Base-by-base conservation (phyloP, 2,888 invertebrate genomes). In the Pristionchus mayeri region DNA sequence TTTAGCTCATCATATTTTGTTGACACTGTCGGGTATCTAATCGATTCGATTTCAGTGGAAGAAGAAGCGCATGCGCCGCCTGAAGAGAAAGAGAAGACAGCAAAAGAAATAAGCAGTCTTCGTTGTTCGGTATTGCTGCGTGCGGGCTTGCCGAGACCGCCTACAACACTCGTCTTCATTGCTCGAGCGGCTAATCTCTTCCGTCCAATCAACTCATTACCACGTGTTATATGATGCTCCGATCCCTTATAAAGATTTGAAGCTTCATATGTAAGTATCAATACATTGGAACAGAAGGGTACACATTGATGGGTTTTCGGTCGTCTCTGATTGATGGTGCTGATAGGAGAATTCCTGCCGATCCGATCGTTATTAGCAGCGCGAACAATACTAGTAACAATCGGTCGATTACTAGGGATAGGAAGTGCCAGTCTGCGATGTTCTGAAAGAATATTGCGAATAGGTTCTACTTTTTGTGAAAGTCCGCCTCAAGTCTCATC, bases 41-140 rank as follows among this genome's bases (percentile, higher is more conserved):
- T 83, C 21, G 60, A 52, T 63, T 52, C 60, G n/a, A 67, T 87
- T 88, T 86, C 86, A 92, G 91, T 92, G 91, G 92, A 88, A 89
- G 84, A 92, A 92, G 90, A 92, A 92, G 90, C 90, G 92, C 86
- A 92, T 92, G 92, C 91, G 92, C 85, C 90, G 92, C 88, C 88
- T 92, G 90, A 92, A 92, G 92, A 90, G 92, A 85, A 92, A 92
- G 90, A 90, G 92, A 86, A 90, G 92, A 90, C 91, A 91, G 88
- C 87, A 88, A 85, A 90, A 90, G 90, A 90, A 90, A 89, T 90
- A 90, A 83, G 86, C 86, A n/a, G 52, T 50, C 67, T 71, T 48
- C 83, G 67, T 83, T 83, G 71, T 52, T 50, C 54, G 81, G 79
- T 37, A 44, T 60, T 81, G 24, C 34, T 24, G 13, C 30, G 37